Percentiles rank a stretch among this genome's conserved stretches.
Conservation (phyloP, 1,140 invertebrate species). For the Ridgeia piscesae region DNA sequence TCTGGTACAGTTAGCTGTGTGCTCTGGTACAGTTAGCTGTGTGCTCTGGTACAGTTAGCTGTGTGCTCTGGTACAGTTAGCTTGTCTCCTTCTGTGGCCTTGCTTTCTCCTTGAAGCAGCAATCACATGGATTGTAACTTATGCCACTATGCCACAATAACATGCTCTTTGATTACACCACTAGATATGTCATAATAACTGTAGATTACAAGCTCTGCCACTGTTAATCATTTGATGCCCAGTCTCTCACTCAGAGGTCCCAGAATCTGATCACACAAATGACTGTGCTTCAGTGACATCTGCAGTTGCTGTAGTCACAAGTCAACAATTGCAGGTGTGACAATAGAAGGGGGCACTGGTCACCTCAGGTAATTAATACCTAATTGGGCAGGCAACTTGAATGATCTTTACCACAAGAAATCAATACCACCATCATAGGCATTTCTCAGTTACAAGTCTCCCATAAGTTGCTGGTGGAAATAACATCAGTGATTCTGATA, state of each 20-base stretch:
- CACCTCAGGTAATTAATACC: background rate
- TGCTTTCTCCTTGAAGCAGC: no score
- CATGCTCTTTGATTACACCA: no score
- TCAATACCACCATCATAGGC: background rate
- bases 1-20: no score
- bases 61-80: no score
- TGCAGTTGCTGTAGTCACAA: background rate
- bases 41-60: no score
- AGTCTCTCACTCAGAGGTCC: background rate
- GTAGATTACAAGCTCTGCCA: background rate
- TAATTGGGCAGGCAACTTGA: background rate
- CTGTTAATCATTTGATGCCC: background rate
- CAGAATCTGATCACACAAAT: background rate
- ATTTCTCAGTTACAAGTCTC: background rate
- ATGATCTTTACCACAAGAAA: background rate
- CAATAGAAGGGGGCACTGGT: background rate
- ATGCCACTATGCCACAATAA: no score
- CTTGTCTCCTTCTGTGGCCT: no score
- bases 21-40: no score
- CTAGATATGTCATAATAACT: no score
- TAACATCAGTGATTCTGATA: background rate
- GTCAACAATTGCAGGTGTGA: background rate
- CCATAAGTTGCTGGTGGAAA: background rate
- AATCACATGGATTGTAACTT: no score
- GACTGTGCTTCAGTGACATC: background rate